Conservation (phyloP, 2,113 vertebrate genomes). For the Onychorhynchus coronatus region DNA sequence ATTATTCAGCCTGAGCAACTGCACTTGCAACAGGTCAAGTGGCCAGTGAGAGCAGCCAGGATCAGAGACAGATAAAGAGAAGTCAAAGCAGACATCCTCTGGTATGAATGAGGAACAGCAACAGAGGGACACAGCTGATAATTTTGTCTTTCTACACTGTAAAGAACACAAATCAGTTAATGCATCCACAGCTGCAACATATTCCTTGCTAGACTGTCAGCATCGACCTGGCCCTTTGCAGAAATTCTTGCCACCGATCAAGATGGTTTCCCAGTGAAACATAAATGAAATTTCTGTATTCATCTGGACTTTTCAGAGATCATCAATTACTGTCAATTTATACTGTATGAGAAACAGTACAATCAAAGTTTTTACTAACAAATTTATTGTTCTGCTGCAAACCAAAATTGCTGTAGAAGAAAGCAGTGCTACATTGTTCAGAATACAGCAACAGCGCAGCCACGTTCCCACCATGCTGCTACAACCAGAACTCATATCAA, state of each 20-base stretch:
- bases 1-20: neutral
- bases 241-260: neutral
- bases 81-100: neutral
- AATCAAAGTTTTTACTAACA: neutral
- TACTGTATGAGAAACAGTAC: neutral
- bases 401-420: neutral
- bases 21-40: fast-evolving
- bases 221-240: neutral
- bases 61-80: neutral
- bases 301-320: neutral
- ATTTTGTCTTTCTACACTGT: neutral
- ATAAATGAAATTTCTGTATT: neutral
- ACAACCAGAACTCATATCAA: neutral
- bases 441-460: neutral
- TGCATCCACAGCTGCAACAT: neutral
- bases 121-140: neutral
- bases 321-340: neutral
- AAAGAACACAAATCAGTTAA: neutral
- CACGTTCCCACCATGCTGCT: neutral
- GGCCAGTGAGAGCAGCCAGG: neutral
- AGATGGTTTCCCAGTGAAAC: neutral
- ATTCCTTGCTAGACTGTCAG: neutral
- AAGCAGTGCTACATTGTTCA: neutral
- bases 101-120: neutral
- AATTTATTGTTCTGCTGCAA: neutral